Base-by-base conservation (phyloP, 2,797 vertebrate genomes). In the Molossus molossus region DNA sequence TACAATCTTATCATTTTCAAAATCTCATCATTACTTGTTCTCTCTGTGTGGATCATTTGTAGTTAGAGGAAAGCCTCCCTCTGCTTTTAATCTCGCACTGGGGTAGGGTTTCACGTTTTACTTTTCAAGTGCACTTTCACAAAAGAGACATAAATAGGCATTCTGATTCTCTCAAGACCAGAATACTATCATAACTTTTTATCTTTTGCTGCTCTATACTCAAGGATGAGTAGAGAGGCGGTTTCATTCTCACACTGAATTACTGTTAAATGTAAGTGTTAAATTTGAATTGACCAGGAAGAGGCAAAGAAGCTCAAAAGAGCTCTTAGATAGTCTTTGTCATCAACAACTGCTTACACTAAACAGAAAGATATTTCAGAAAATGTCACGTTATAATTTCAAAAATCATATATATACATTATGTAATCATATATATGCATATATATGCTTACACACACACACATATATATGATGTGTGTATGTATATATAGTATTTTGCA, bases 61-160 rank as follows among this genome's bases (percentile, higher is more conserved):
- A 97, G 96, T 95, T 98, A 97, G 91, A 97, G 98, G 96, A 96
- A 91, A 97, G 94, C 94, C 91, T 98, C 96, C 92, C 95, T 97
- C 85, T 97, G 94, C 93, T 98, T 98, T 20, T 37, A 97, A 97
- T 98, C 96, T 98, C 97, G 95, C 92, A 90, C 95, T 97, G 97
- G 96, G 97, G 90, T 93, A 96, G 92, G 93, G 88, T 62, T 98
- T 98, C 96, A 96, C 57, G 76, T 97, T 97, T 98, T 97, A 92
- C 95, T 98, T 98, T 97, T 98, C 90, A 94, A 92, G 97, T 96
- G 96, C 65, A 60, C 55, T 96, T 97, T 72, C 62, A 79, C 95
- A 96, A 92, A 84, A 91, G 92, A 96, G 92, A 98, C 97, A 92
- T 97, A 97, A 97, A 97, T 96, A 97, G 94, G 87, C 87, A 95